A percentile compares a stretch with the other conserved stretches of the same genome.
phyloP scores from a whole-genome alignment of 2,888 invertebrate species.

The Tachina lurida region DNA sequence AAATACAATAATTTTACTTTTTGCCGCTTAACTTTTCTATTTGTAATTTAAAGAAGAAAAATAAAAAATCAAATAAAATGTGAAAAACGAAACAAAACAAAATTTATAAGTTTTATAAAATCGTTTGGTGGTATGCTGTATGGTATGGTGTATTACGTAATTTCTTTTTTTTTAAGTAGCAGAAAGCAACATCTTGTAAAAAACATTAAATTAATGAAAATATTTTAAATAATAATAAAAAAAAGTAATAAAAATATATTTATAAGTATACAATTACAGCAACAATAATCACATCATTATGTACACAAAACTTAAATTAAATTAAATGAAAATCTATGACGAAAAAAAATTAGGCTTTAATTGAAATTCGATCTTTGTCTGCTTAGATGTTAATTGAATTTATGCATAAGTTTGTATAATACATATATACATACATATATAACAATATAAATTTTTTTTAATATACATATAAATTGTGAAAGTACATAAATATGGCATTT shows the following conservation, averaged over 20 bases:
- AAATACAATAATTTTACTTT: slow-evolving; percentile 61
- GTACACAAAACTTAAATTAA: slow-evolving; percentile 43
- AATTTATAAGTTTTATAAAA: slow-evolving; percentile 31
- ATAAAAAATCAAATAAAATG: slow-evolving; percentile 14
- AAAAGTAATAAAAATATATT: slow-evolving; percentile 22
- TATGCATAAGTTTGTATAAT: slow-evolving; percentile 68
- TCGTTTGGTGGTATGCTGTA: slow-evolving; percentile 65
- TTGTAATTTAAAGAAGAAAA: slow-evolving; percentile 44
- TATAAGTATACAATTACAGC: slow-evolving; percentile 58
- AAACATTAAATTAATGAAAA: slow-evolving; percentile 30
- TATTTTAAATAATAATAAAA: slow-evolving; percentile 30
- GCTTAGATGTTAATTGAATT: slow-evolving; percentile 66
- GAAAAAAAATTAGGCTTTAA: slow-evolving; percentile 38
- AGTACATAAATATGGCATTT: neutral
- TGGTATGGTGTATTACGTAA: slow-evolving; percentile 67
- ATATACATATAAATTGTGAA: neutral
- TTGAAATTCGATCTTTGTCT: slow-evolving; percentile 51
- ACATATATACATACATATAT: slow-evolving; percentile 12
- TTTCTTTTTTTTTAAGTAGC: slow-evolving; percentile 51
- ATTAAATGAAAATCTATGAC: slow-evolving; percentile 21
- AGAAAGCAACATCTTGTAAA: slow-evolving; percentile 46
- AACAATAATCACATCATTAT: slow-evolving; percentile 51
- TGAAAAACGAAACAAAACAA: slow-evolving; percentile 14
- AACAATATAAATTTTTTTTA: neutral
- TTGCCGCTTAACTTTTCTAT: slow-evolving; percentile 56